Evolutionary conservation across 2,113 vertebrate species (phyloP), one percentile per base, ranked within the genome.

Genomic region (Ornithorhynchus anatinus): DNA sequence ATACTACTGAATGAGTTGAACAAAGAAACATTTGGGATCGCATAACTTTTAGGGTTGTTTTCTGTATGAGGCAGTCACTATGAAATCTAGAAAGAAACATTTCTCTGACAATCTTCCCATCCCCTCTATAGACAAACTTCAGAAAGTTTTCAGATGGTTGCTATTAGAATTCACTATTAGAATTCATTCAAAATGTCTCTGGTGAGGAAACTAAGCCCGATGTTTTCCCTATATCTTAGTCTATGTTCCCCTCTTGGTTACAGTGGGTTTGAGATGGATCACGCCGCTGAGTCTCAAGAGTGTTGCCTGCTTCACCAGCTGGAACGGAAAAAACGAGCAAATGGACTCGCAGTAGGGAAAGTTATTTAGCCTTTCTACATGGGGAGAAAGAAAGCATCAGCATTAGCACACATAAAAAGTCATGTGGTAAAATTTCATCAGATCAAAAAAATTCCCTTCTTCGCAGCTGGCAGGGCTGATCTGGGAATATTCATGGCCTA

Each of bases 151-250:
- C 59, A 31, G 50, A 69, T 54, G 59, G 57, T 10, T 48, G 7
- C 35, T 80, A n/a, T 68, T 66, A 69, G n/a, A n/a, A n/a, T 38
- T 70, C 53, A 75, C 50, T 27, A 59, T 65, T n/a, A 47, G 44
- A 52, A 61, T 72, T 67, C 56, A 77, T 58, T 81, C 37, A 58
- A 58, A 79, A 70, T 56, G 35, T 69, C 35, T 58, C 72, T 38
- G 29, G 19, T n/a, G 27, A 31, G 45, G 40, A 59, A 69, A 72
- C 56, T 43, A 56, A 59, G 68, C 20, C 59, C 36, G 61, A 22
- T 59, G 61, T n/a, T 44, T 22, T 75, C 44, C 27, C 35, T 57
- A 11, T 31, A 40, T 42, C 35, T 25, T 22, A 47, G 32, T 1
- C 44, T 13, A 4, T 68, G 38, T 54, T 56, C 65, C 25, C 33